Conservation (phyloP, 2,888 invertebrate species). For the Chromoteleia sp. region DNA sequence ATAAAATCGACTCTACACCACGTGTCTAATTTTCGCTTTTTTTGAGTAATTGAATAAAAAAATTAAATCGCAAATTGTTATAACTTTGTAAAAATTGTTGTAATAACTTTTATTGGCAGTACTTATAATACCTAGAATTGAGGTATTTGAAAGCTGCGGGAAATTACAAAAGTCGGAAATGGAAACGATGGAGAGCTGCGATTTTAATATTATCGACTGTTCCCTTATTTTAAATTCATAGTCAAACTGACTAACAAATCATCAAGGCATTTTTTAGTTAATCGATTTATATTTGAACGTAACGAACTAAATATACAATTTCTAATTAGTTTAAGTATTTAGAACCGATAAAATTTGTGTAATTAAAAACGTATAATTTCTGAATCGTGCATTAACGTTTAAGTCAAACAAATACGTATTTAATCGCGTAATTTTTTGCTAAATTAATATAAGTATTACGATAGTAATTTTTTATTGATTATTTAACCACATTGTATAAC, state of each 20-base stretch:
- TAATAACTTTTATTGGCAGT: constrained; percentile 52
- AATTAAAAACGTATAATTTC: too few relatives aligned
- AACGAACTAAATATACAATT: neutral
- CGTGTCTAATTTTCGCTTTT: too few relatives aligned
- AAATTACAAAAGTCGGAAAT: constrained; percentile 84
- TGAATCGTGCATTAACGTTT: too few relatives aligned
- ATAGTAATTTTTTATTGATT: too few relatives aligned
- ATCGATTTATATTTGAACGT: constrained; percentile 23
- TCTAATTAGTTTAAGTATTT: neutral
- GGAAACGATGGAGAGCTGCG: constrained; percentile 81
- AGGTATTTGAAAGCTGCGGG: constrained; percentile 79
- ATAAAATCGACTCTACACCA: too few relatives aligned
- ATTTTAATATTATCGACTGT: constrained; percentile 83
- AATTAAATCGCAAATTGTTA: neutral
- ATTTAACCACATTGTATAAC: too few relatives aligned
- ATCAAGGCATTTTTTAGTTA: constrained; percentile 47
- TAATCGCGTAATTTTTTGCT: too few relatives aligned
- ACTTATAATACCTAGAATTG: constrained; percentile 66
- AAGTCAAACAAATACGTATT: too few relatives aligned
- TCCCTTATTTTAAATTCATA: constrained; percentile 66
- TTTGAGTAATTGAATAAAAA: neutral
- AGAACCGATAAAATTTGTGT: neutral
- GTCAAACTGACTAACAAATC: constrained; percentile 44
- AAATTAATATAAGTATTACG: too few relatives aligned
- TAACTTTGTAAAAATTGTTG: constrained; percentile 23